These are phyloP conservation scores for Chascanopsetta lugubris DNA, from an alignment of 2,113 vertebrate species.

Conservation along the genomic window DNA sequence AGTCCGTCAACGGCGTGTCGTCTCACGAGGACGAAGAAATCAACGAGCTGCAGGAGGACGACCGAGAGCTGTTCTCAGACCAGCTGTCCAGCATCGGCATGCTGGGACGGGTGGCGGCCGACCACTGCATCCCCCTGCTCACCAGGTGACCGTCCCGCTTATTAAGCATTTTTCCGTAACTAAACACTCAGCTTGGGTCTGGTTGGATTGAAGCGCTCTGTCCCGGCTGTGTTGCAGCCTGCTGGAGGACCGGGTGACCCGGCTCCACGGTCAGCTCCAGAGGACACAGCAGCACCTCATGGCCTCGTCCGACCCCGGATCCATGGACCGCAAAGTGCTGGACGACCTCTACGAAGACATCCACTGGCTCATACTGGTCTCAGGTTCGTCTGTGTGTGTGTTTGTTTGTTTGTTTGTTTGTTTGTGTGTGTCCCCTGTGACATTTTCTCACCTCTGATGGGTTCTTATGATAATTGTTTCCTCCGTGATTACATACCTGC, in stretches of 20 bases:
- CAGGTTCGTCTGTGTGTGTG: constrained; percentile 84
- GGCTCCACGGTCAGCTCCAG: constrained; percentile 94
- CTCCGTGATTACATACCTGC: not conserved
- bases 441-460: too few species aligned
- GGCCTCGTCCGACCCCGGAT: constrained; percentile 85
- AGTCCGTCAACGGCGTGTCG: constrained; percentile 96
- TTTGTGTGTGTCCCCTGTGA: too few species aligned
- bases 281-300: constrained; percentile 95
- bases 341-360: constrained; percentile 99
- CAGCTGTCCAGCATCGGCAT: constrained; percentile 96
- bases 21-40: constrained; percentile 98
- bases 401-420: not conserved
- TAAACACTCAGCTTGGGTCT: too few species aligned
- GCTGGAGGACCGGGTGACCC: constrained; percentile 94
- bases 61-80: constrained; percentile 96
- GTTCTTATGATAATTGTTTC: not conserved
- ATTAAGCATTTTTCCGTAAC: too few species aligned
- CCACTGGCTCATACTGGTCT: constrained; percentile 99
- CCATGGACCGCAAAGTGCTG: constrained; percentile 90
- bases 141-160: constrained; percentile 81
- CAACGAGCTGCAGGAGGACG: constrained; percentile 97
- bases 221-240: constrained; percentile 78
- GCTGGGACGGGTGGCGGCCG: constrained; percentile 95
- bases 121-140: constrained; percentile 97
- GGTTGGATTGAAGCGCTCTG: not conserved